Percentiles rank a stretch among this genome's conserved stretches.
phyloP scores from a whole-genome alignment of 2,888 invertebrate species.

The Cephalotes varians region DNA sequence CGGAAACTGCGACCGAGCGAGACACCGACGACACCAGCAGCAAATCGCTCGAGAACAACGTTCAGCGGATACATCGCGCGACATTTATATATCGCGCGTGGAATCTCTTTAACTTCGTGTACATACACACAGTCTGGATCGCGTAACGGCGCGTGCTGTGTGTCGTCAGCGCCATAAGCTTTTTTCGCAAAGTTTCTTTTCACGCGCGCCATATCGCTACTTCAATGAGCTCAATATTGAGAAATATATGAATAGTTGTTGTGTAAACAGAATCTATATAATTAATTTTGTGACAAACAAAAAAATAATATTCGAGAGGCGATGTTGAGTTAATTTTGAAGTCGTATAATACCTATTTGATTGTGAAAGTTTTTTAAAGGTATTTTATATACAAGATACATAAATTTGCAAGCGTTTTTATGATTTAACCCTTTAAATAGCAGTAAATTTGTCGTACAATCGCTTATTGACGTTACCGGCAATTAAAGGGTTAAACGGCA shows the following conservation, averaged over 20 bases:
- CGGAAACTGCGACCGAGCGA: conserved; percentile 45
- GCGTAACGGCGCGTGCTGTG: conserved; percentile 51
- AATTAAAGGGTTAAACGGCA: no score
- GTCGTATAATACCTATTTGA: not conserved
- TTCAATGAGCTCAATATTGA: not conserved
- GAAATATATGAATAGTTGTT: not conserved
- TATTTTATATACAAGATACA: not conserved
- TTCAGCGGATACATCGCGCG: conserved; percentile 63
- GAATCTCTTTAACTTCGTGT: conserved; percentile 73
- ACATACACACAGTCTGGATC: conserved; percentile 60
- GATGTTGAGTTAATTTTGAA: not conserved
- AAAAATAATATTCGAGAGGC: not conserved
- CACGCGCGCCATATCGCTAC: not conserved
- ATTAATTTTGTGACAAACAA: not conserved
- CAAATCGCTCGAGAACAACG: conserved; percentile 68
- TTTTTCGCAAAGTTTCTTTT: not conserved
- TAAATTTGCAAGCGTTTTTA: not conserved
- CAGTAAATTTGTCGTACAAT: no score
- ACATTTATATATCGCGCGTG: conserved; percentile 77
- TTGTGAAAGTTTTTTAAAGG: not conserved
- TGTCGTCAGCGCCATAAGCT: conserved; percentile 32
- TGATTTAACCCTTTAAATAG: no score
- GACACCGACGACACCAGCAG: conserved; percentile 52
- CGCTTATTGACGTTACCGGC: no score
- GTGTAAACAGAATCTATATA: not conserved